Conservation (phyloP, 2,888 invertebrate species). For the Athrips mouffetella region DNA sequence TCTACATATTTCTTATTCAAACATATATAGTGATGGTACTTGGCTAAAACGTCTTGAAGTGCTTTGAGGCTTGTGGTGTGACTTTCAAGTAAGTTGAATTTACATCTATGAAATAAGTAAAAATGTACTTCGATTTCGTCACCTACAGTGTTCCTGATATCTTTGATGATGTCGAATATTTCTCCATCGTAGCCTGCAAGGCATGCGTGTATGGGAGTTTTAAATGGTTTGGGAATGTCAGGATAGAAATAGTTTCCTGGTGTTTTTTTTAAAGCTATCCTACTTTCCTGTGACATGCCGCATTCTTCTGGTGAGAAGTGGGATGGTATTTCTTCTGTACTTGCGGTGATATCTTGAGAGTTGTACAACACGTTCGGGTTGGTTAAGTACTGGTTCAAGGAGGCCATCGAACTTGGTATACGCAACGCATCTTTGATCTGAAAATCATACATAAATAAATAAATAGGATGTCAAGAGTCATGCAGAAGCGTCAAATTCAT, state of each 20-base stretch:
- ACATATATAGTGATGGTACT: constrained; percentile 16
- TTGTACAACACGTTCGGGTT: neutral
- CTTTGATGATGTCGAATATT: constrained; percentile 12
- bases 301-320: neutral
- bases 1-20: constrained; percentile 11
- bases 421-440: neutral
- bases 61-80: constrained; percentile 6
- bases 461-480: too few relatives aligned
- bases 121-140: constrained; percentile 13
- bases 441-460: too few relatives aligned
- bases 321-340: neutral
- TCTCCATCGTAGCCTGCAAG: constrained; percentile 14
- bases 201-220: constrained; percentile 2
- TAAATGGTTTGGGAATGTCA: neutral
- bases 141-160: neutral
- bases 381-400: neutral
- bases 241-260: constrained; percentile 3
- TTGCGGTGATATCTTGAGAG: too few relatives aligned
- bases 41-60: constrained; percentile 7
- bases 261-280: neutral
- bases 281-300: neutral
- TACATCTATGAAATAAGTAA: constrained; percentile 10
- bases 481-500: neutral
- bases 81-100: constrained; percentile 5
- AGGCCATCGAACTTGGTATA: neutral